Evolutionary conservation across 2,888 invertebrate genomes (phyloP), one percentile per base, ranked within the genome.

Genomic region (Xanthorhoe designata): DNA sequence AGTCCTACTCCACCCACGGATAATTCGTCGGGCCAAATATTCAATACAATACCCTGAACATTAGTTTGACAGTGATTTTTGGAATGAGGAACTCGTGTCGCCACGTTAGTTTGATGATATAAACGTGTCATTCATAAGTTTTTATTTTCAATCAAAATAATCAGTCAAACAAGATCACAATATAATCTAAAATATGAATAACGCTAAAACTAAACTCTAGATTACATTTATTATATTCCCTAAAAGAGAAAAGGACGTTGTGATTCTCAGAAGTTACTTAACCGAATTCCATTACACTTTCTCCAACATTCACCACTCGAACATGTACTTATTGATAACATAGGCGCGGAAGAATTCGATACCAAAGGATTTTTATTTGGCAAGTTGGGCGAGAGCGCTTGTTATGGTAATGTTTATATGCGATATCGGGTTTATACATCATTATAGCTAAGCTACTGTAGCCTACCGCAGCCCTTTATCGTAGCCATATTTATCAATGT

Each of bases 221-320:
- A 32, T 32, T 32, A 32, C 32, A 32, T 47, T 47, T 15, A 17
- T 47, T 7, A 17, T 47, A 47, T 47, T 75, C 19, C 50, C 24
- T 45, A 54, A 57, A 57, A 57, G 63, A 52, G 57, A 63, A 66
- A 61, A 58, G 54, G 54, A 59, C 42, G 50, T 54, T 17, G 50
- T 47, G 45, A 9, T 59, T 62, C 59, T 66, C 66, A 45, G 55
- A 59, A 58, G 50, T 66, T 47, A 45, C 50, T 59, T 50, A 62
- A 66, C 51, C 62, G 59, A 66, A 62, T 66, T 66, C 61, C 62
- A 62, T 58, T 66, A 42, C 15, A 59, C 66, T 62, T 66, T 66
- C 66, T 50, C 61, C 53, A 52, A 61, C 61, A 17, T 57, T 57
- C 50, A 45, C 54, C 35, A 60, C 42, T 62, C 35, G 50, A 53